Base-by-base conservation (phyloP, 1,140 invertebrate genomes). In the Centruroides vittatus region DNA sequence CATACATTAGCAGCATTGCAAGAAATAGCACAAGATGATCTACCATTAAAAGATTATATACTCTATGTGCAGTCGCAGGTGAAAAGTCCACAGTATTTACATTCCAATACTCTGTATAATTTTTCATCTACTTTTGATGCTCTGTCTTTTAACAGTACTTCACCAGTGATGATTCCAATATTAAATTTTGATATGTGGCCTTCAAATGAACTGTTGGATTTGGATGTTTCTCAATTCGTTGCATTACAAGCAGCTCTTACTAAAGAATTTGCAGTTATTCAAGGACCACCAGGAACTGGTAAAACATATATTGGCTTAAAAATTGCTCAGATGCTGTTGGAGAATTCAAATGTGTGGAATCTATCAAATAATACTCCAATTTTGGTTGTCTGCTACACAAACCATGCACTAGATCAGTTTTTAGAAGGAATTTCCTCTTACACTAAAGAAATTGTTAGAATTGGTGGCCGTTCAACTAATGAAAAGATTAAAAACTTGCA, bases 371-470 rank as follows among this genome's bases (percentile, higher is more conserved):
- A 51, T n/a, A 41, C 23, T 11, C 83, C 85, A 6, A 83, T 93
- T 58, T 72, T 93, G 3, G 76, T 93, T 8, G 81, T 93, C 13
- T 88, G 87, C 68, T 90, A 84, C 66, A 91, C 88, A 1, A 93
- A 93, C 70, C 87, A 92, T 72, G 88, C 89, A 1, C 70, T 93
- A 3, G 89, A 93, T 76, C 88, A 93, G 71, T 92, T 93, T 75
- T 72, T 93, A 13, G 82, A 88, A 71, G 85, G 83, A 34, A 76
- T 88, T 7, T 68, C 80, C 8, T 60, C 70, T n/a, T 71, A 68
- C 46, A 72, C 70, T 8, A 55, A 65, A 2, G 70, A 70, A 6
- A 75, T 91, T 60, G 75, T 87, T 13, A 78, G 89, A 41, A 79
- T 92, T 64, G 89, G 89, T 6, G 81, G 82, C 7, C 80, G 85